These are phyloP conservation scores for Crypturellus undulatus DNA, from an alignment of 2,113 vertebrate species.

Conservation along the genomic window DNA sequence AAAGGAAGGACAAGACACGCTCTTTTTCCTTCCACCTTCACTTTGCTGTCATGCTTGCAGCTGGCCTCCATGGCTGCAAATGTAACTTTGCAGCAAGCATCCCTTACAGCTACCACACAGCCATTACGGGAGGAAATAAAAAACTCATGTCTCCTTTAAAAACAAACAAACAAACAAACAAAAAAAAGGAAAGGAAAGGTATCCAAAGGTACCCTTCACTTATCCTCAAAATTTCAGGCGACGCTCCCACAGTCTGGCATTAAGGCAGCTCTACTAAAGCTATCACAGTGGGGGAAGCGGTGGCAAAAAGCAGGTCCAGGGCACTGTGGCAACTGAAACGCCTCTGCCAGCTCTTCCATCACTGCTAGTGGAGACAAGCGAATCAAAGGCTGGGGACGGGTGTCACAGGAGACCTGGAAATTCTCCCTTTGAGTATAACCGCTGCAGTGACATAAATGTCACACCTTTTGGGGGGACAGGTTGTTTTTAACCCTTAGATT, in stretches of 20 bases:
- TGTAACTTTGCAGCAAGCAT: neutral
- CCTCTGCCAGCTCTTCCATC: neutral
- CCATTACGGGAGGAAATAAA: neutral
- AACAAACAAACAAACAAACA: too few species aligned
- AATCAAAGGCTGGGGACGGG: neutral
- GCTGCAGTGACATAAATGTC: slow-evolving; percentile 22
- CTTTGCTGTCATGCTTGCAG: neutral
- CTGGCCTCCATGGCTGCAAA: neutral
- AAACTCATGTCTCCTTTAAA: neutral
- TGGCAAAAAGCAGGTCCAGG: neutral
- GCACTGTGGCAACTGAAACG: neutral
- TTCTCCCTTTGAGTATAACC: neutral
- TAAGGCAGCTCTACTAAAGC: neutral
- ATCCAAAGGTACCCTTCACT: neutral
- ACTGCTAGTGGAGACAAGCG: neutral
- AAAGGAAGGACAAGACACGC: neutral
- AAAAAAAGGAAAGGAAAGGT: neutral
- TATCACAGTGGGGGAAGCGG: neutral
- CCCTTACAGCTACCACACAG: neutral
- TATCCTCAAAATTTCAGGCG: neutral
- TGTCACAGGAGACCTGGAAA: neutral
- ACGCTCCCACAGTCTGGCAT: neutral
- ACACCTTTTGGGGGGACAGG: slow-evolving; percentile 29
- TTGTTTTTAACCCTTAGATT: slow-evolving; percentile 80
- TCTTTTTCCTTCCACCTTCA: neutral